phyloP scores from a whole-genome alignment of 2,888 invertebrate genomes.

The Oscheius sp. region DNA sequence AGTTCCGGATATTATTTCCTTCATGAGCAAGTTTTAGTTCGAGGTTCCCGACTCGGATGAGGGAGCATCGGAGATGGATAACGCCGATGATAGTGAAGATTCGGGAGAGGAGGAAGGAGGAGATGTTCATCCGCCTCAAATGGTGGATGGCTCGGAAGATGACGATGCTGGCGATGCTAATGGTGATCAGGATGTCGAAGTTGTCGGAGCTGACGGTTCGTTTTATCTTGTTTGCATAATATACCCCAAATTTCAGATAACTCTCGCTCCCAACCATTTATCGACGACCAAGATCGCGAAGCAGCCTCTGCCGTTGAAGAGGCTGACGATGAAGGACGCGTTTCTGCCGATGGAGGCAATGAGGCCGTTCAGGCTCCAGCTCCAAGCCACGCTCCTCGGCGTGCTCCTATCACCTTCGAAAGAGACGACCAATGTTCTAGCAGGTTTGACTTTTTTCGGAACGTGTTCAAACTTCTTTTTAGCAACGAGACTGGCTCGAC shows the following conservation, averaged over 20 bases:
- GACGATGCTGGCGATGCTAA: conserved; percentile 37
- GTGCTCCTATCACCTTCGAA: conserved; percentile 35
- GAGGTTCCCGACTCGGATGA: conserved; percentile 32
- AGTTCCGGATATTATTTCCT: neutral
- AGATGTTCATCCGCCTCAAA: conserved; percentile 13
- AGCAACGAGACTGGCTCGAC: no score
- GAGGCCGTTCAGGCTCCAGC: conserved; percentile 1
- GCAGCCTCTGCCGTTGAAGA: conserved; percentile 59
- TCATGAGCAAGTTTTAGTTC: neutral
- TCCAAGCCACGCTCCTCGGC: neutral
- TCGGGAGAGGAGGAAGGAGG: conserved; percentile 26
- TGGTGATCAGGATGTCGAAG: conserved; percentile 37
- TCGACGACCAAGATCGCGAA: conserved; percentile 52
- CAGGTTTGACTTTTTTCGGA: conserved; percentile 34
- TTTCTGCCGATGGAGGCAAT: conserved; percentile 34
- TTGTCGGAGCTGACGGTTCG: conserved; percentile 47
- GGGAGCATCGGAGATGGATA: conserved; percentile 38
- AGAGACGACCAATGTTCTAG: conserved; percentile 59
- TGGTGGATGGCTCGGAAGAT: conserved; percentile 19
- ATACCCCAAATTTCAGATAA: conserved; percentile 11
- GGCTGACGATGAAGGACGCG: conserved; percentile 50
- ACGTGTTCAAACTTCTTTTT: neutral
- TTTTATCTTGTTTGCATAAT: neutral
- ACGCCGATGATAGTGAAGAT: conserved; percentile 28
- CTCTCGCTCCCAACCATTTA: conserved; percentile 47